A percentile compares a stretch with the other conserved stretches of the same genome.
Evolutionary conservation across 2,888 invertebrate genomes (phyloP).

Genomic region (Thecophora atra): DNA sequence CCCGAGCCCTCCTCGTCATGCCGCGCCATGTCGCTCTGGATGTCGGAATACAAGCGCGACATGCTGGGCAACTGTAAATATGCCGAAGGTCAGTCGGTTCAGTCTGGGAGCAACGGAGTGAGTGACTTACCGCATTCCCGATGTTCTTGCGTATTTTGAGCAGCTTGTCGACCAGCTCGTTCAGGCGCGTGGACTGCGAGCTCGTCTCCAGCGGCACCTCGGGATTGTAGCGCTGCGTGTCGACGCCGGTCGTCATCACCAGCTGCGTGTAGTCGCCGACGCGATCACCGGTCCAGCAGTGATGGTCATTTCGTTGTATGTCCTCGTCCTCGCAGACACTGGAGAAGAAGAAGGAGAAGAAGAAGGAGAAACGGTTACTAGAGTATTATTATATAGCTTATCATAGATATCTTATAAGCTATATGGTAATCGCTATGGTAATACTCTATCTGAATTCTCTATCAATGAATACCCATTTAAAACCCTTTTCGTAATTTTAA

Average conservation of each 20-base stretch:
- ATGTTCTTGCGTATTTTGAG: slow-evolving; percentile 64
- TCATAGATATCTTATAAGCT: too few relatives aligned
- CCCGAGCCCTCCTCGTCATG: slow-evolving; percentile 63
- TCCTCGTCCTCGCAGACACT: slow-evolving; percentile 65
- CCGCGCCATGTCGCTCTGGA: slow-evolving; percentile 65
- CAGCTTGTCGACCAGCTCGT: slow-evolving; percentile 64
- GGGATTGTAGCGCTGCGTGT: slow-evolving; percentile 65
- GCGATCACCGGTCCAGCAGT: slow-evolving; percentile 66
- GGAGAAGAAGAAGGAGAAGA: slow-evolving; percentile 13
- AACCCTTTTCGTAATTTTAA: too few relatives aligned
- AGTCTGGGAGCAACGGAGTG: too few relatives aligned
- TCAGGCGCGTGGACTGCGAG: slow-evolving; percentile 58
- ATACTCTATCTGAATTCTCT: too few relatives aligned
- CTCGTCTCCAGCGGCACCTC: slow-evolving; percentile 63
- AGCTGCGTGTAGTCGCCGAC: slow-evolving; percentile 64
- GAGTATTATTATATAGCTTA: too few relatives aligned
- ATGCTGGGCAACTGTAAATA: slow-evolving; percentile 56
- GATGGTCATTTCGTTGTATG: slow-evolving; percentile 59
- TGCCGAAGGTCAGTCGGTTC: too few relatives aligned
- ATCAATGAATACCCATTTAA: too few relatives aligned
- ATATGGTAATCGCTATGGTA: too few relatives aligned
- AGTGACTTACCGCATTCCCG: slow-evolving; percentile 62
- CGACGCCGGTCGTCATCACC: slow-evolving; percentile 60
- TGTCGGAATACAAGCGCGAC: slow-evolving; percentile 59
- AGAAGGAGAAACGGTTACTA: not conserved